A percentile compares a stretch with the other conserved stretches of the same genome.
Evolutionary conservation across 2,113 vertebrate species (phyloP).

Genomic region (Thamnaconus septentrionalis): DNA sequence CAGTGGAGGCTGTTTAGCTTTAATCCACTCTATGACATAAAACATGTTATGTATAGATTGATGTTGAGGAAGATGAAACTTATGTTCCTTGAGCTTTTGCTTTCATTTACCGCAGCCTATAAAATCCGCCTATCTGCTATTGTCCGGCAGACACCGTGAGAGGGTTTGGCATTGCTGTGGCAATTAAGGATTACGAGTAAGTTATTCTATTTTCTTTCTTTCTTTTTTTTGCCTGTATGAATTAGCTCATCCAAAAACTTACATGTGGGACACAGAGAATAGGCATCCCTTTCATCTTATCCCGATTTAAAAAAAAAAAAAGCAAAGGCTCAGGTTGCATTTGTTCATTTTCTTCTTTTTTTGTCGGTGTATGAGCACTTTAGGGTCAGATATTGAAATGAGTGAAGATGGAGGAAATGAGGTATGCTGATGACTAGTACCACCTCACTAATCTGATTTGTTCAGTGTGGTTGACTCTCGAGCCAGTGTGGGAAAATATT

Average conservation of each 20-base stretch:
- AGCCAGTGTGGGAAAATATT: conserved; percentile 78
- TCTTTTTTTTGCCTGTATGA: too few relatives aligned
- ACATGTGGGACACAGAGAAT: too few relatives aligned
- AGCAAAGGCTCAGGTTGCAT: too few relatives aligned
- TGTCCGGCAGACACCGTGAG: background rate
- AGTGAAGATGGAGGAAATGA: conserved; percentile 58
- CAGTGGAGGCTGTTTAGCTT: too few relatives aligned
- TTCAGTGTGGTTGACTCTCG: conserved; percentile 78
- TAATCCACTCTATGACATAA: too few relatives aligned
- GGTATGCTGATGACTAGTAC: conserved; percentile 67
- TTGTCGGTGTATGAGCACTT: conserved; percentile 13
- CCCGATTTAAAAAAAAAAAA: too few relatives aligned
- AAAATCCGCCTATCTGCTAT: fast-evolving
- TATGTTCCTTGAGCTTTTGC: background rate
- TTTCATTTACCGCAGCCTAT: conserved; percentile 39
- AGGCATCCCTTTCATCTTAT: too few relatives aligned
- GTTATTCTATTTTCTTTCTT: background rate
- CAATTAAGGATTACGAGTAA: background rate
- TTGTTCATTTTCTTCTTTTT: too few relatives aligned
- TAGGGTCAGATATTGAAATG: conserved; percentile 52
- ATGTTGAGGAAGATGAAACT: conserved; percentile 29
- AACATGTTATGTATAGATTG: too few relatives aligned
- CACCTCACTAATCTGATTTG: conserved; percentile 80
- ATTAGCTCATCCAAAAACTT: too few relatives aligned
- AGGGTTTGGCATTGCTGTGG: background rate